Conservation (phyloP, 2,888 invertebrate species). For the Dolichopus griseipennis region DNA sequence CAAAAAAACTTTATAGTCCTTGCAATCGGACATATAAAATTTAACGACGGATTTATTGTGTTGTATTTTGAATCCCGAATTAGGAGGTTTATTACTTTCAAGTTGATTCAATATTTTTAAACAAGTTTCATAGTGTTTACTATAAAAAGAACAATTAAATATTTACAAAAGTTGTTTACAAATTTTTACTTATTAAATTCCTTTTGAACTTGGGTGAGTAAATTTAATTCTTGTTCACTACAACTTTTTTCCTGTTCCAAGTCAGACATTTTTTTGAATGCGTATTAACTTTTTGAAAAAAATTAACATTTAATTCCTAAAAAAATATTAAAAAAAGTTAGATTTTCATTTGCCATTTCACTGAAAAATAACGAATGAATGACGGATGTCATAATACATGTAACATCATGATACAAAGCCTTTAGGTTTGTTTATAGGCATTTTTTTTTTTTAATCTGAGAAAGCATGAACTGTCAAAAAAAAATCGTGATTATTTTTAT, state of each 20-base stretch:
- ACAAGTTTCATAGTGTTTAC: slow-evolving; percentile 34
- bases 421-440: no score
- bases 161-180: background rate
- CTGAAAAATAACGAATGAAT: no score
- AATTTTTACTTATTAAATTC: slow-evolving; percentile 35
- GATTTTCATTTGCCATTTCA: no score
- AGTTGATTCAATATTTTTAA: slow-evolving; percentile 32
- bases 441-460: no score
- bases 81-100: slow-evolving; percentile 29
- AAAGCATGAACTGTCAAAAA: no score
- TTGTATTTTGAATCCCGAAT: slow-evolving; percentile 27
- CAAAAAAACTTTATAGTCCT: slow-evolving; percentile 63
- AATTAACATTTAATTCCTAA: no score
- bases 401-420: no score
- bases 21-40: slow-evolving; percentile 65
- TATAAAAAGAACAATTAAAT: slow-evolving; percentile 17
- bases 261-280: no score
- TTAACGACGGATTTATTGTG: slow-evolving; percentile 80
- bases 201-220: slow-evolving; percentile 36
- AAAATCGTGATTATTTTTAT: no score
- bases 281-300: no score
- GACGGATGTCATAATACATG: no score
- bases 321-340: no score
- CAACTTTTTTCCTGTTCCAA: background rate
- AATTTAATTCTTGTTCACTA: slow-evolving; percentile 32